phyloP scores from a whole-genome alignment of 2,888 invertebrate species.

The Habrosyne pyritoides region DNA sequence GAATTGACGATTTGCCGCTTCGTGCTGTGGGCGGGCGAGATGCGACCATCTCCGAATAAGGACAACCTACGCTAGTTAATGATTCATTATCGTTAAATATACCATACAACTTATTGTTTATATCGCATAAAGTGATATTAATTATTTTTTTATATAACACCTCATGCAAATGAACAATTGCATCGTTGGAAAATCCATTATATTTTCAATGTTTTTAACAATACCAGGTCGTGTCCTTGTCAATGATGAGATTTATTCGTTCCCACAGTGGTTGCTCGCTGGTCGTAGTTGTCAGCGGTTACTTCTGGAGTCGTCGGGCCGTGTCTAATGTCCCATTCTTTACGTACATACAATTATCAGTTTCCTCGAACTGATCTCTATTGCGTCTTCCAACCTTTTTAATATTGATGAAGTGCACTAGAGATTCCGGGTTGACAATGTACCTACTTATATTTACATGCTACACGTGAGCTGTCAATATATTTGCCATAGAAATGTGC shows the following conservation, averaged over 20 bases:
- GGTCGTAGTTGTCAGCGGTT: neutral
- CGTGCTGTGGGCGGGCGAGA: conserved; percentile 27
- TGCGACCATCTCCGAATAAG: conserved; percentile 31
- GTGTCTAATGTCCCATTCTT: conserved; percentile 58
- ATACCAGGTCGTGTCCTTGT: conserved; percentile 56
- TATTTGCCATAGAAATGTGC: conserved; percentile 13
- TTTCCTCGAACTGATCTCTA: conserved; percentile 56
- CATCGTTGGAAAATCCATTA: conserved; percentile 51
- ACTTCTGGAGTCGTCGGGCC: conserved; percentile 24
- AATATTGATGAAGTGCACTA: conserved; percentile 49
- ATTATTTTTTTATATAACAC: neutral
- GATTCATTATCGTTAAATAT: conserved; percentile 25
- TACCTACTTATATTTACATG: conserved; percentile 24
- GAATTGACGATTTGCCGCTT: conserved; percentile 22
- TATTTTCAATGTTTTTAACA: conserved; percentile 44
- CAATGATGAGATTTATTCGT: conserved; percentile 67
- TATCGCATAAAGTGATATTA: neutral
- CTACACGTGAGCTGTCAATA: conserved; percentile 15
- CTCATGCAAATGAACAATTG: conserved; percentile 43
- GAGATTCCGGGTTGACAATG: conserved; percentile 51
- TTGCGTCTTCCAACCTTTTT: conserved; percentile 38
- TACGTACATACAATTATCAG: conserved; percentile 47
- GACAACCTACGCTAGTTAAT: conserved; percentile 22
- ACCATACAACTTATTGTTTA: neutral
- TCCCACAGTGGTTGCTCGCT: conserved; percentile 54